phyloP scores from a whole-genome alignment of 2,797 vertebrate species.

The Amblyopsis hoosieri region DNA sequence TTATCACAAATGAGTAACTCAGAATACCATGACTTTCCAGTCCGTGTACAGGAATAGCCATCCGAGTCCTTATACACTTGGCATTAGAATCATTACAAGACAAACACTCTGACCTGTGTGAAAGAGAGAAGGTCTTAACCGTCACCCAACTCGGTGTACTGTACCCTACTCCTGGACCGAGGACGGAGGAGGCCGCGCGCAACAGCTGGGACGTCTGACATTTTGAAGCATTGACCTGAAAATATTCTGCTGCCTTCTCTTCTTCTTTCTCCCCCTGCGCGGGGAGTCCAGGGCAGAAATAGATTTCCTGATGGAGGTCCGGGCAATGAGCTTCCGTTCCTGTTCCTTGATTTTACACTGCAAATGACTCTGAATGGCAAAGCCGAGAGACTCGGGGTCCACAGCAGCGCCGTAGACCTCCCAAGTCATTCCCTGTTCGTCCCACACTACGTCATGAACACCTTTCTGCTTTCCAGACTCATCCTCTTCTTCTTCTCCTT shows the following conservation, averaged over 20 bases:
- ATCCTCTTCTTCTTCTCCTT: constrained; percentile 64
- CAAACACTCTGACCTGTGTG: constrained; percentile 53
- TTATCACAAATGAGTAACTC: constrained; percentile 60
- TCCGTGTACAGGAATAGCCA: constrained; percentile 53
- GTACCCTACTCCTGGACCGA: constrained; percentile 84
- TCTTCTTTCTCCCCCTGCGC: constrained; percentile 83
- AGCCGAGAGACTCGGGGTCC: constrained; percentile 92
- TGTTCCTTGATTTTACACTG: constrained; percentile 97
- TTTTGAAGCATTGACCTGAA: constrained; percentile 95
- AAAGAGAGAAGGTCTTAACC: constrained; percentile 39
- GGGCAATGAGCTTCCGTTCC: constrained; percentile 85
- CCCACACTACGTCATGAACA: constrained; percentile 93
- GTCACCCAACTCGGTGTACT: constrained; percentile 31
- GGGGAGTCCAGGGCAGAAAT: constrained; percentile 74
- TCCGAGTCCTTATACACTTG: constrained; percentile 55
- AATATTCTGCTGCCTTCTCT: constrained; percentile 88
- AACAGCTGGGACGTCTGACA: constrained; percentile 93
- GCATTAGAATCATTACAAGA: constrained; percentile 44
- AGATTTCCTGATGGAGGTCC: constrained; percentile 85
- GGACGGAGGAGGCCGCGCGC: constrained; percentile 86
- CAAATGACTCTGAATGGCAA: constrained; percentile 97
- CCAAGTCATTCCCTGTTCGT: constrained; percentile 99
- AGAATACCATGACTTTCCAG: constrained; percentile 69
- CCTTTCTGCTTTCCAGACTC: constrained; percentile 59
- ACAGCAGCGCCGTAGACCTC: constrained; percentile 96